A percentile compares a stretch with the other conserved stretches of the same genome.
phyloP scores from a whole-genome alignment of 2,888 invertebrate genomes.

The Mayetiola destructor region DNA sequence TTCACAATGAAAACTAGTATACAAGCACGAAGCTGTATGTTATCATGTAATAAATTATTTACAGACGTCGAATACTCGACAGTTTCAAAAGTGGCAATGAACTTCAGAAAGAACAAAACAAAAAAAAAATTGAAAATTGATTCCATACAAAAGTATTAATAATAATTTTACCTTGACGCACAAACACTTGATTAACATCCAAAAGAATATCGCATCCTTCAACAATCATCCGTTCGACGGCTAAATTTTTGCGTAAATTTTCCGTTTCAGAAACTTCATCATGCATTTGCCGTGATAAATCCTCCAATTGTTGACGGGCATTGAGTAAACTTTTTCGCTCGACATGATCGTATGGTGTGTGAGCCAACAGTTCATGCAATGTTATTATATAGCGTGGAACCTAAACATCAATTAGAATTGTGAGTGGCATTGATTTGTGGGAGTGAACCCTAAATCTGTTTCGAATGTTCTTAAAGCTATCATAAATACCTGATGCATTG shows the following conservation, averaged over 20 bases:
- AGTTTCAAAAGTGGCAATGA: too few relatives aligned
- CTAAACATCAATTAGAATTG: slow-evolving; percentile 35
- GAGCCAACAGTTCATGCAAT: slow-evolving; percentile 74
- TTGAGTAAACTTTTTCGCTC: slow-evolving; percentile 79
- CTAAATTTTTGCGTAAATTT: slow-evolving; percentile 76
- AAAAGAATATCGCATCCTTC: slow-evolving; percentile 85
- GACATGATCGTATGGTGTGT: slow-evolving; percentile 87
- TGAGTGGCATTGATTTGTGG: background rate
- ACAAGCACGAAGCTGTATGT: too few relatives aligned
- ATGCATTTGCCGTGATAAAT: slow-evolving; percentile 42
- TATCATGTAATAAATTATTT: too few relatives aligned
- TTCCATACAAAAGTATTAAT: too few relatives aligned
- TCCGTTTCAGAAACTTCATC: slow-evolving; percentile 76
- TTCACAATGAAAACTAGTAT: too few relatives aligned
- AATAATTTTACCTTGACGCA: slow-evolving; percentile 57
- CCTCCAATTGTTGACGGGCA: slow-evolving; percentile 74
- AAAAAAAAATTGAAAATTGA: too few relatives aligned
- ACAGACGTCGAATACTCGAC: too few relatives aligned
- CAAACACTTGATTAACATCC: slow-evolving; percentile 87
- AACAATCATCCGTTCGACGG: slow-evolving; percentile 85
- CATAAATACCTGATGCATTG: slow-evolving; percentile 75
- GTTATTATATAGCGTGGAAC: slow-evolving; percentile 86
- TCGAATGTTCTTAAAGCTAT: too few relatives aligned
- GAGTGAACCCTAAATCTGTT: background rate
- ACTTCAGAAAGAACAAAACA: too few relatives aligned